These are phyloP conservation scores for Heliconius aoede DNA, from an alignment of 2,888 invertebrate genomes.

Conservation along the genomic window DNA sequence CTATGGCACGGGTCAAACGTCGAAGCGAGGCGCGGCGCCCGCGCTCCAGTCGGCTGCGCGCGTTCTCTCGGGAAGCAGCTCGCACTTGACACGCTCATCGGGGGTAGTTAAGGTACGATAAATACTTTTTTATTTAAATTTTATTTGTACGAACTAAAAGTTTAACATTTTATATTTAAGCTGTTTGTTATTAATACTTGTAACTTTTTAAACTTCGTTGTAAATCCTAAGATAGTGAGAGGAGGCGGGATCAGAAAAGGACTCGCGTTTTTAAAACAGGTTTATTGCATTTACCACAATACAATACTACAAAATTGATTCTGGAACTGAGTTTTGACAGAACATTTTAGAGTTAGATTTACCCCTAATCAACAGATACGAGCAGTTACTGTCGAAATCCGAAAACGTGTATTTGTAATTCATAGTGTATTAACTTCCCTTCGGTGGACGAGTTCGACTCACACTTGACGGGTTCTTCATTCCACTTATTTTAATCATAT, in stretches of 20 bases:
- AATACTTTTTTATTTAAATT: too few species aligned
- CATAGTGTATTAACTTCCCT: too few species aligned
- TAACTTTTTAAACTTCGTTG: neutral
- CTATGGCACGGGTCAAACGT: slow-evolving; percentile 4
- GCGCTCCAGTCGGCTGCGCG: slow-evolving; percentile 59
- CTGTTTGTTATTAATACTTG: neutral
- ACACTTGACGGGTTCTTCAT: too few species aligned
- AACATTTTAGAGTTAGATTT: neutral
- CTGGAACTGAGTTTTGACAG: neutral
- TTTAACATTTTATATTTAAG: neutral
- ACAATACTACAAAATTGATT: neutral
- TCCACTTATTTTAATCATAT: too few species aligned
- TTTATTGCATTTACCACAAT: neutral
- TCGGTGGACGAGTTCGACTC: too few species aligned
- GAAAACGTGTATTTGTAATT: too few species aligned
- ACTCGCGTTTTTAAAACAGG: neutral
- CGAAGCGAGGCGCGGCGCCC: slow-evolving; percentile 51
- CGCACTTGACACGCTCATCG: slow-evolving; percentile 7
- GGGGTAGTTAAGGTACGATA: too few species aligned
- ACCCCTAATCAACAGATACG: too few species aligned
- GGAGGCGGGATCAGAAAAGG: neutral
- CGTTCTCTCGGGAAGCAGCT: slow-evolving; percentile 50
- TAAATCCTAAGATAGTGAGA: neutral
- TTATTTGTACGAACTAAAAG: too few species aligned
- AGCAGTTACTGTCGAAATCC: too few species aligned